phyloP scores from a whole-genome alignment of 2,113 vertebrate genomes.

The Oxygymnocypris stewartii region DNA sequence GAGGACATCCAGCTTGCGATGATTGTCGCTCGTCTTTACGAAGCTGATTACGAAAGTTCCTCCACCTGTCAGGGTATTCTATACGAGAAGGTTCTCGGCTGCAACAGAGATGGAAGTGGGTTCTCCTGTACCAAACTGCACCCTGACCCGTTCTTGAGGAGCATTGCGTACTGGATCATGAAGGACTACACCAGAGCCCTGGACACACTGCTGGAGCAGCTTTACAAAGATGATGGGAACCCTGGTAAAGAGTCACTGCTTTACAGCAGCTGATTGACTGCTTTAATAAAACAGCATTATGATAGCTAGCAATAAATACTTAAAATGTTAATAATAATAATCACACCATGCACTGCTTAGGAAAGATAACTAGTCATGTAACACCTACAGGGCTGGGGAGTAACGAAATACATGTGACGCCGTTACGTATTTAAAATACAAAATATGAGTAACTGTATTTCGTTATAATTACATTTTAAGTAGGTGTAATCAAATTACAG shows the following conservation, averaged over 20 bases:
- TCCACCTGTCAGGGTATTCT: slow-evolving; percentile 92
- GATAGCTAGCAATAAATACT: neutral
- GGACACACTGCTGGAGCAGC: slow-evolving; percentile 93
- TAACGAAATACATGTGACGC: no score
- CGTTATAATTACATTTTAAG: no score
- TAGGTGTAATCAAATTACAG: no score
- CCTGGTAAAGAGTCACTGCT: slow-evolving; percentile 75
- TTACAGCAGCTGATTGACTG: neutral
- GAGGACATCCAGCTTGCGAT: slow-evolving; percentile 97
- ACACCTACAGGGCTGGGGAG: no score
- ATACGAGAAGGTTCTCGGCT: slow-evolving; percentile 91
- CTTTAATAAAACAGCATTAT: neutral
- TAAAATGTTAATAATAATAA: neutral
- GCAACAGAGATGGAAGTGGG: slow-evolving; percentile 82
- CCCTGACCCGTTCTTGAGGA: slow-evolving; percentile 93
- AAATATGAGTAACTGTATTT: no score
- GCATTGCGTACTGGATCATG: slow-evolving; percentile 96
- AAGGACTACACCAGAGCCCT: slow-evolving; percentile 92
- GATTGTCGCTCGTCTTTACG: slow-evolving; percentile 93
- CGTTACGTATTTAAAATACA: no score
- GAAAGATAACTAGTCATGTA: neutral
- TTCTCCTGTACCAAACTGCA: slow-evolving; percentile 87
- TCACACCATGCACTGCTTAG: neutral
- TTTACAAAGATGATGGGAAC: slow-evolving; percentile 90
- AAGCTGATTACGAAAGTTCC: slow-evolving; percentile 94